Evolutionary conservation across 2,888 invertebrate genomes (phyloP).

Genomic region (Chymomyza caudatula): DNA sequence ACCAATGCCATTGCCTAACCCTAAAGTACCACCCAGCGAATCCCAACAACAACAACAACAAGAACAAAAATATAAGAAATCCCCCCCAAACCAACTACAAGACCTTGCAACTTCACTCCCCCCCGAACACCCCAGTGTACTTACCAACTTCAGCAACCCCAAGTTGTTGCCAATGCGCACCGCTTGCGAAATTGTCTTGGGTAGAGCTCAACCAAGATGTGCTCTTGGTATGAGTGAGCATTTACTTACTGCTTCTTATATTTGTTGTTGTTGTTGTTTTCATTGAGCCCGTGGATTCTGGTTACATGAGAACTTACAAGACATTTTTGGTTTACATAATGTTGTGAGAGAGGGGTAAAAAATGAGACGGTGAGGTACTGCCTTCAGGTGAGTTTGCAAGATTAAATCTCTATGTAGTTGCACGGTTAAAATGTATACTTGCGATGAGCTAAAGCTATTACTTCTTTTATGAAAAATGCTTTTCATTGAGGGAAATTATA

Average conservation of each 20-base stretch:
- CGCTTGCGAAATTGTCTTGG: slow-evolving; percentile 54
- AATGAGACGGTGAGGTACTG: too few relatives aligned
- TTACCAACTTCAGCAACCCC: not conserved
- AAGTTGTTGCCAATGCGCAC: slow-evolving; percentile 28
- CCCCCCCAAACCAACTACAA: slow-evolving; percentile 4
- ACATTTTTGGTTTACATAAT: not conserved
- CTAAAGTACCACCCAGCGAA: slow-evolving; percentile 39
- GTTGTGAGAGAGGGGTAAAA: not conserved
- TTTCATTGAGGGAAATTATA: too few relatives aligned
- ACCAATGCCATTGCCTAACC: slow-evolving; percentile 45
- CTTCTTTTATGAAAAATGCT: not conserved
- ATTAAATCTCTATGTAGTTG: not conserved
- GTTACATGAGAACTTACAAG: not conserved
- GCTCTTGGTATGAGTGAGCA: not conserved
- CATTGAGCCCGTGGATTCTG: not conserved
- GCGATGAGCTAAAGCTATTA: not conserved
- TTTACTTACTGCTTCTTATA: not conserved
- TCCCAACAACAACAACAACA: not conserved
- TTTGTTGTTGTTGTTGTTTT: not conserved
- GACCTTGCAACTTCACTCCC: not conserved
- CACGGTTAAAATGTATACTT: too few relatives aligned
- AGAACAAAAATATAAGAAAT: slow-evolving; percentile 7
- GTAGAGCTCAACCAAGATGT: not conserved
- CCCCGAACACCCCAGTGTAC: not conserved
- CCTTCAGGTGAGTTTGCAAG: not conserved